A percentile compares a stretch with the other conserved stretches of the same genome.
phyloP scores from a whole-genome alignment of 2,797 vertebrate genomes.

The Pangasius djambal region DNA sequence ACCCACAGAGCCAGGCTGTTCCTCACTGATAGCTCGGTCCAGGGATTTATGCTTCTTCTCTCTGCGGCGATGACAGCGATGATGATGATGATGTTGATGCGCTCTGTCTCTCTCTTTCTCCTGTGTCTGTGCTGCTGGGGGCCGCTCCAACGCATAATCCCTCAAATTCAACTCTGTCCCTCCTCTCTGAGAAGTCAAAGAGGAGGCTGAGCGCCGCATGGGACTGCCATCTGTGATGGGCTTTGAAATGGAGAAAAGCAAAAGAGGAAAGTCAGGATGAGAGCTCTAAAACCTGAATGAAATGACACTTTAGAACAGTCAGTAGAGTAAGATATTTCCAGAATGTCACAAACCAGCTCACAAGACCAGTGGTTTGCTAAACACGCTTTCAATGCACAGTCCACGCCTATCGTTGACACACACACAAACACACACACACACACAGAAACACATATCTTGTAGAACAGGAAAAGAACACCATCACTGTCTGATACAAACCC shows the following conservation, averaged over 20 bases:
- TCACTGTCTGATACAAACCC: slow-evolving; percentile 51
- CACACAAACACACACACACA: not conserved
- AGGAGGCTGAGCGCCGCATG: slow-evolving; percentile 92
- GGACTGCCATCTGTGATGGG: slow-evolving; percentile 88
- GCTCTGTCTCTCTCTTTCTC: slow-evolving; percentile 66
- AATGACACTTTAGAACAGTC: slow-evolving; percentile 34
- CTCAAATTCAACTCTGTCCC: slow-evolving; percentile 77
- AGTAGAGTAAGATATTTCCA: slow-evolving; percentile 56
- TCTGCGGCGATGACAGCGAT: slow-evolving; percentile 76
- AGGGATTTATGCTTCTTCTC: slow-evolving; percentile 90
- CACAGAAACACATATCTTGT: slow-evolving; percentile 28
- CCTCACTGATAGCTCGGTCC: slow-evolving; percentile 77
- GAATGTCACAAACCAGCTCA: slow-evolving; percentile 56
- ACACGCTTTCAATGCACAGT: slow-evolving; percentile 56
- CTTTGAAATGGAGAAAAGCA: slow-evolving; percentile 67
- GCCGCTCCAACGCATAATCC: slow-evolving; percentile 80
- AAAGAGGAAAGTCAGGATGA: slow-evolving; percentile 1
- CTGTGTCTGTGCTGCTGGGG: slow-evolving; percentile 52
- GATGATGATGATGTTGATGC: slow-evolving; percentile 82
- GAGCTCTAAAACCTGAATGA: not conserved
- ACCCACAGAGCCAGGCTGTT: slow-evolving; percentile 81
- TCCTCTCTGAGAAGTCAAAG: slow-evolving; percentile 79
- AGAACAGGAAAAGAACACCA: slow-evolving; percentile 38
- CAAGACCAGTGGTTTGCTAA: slow-evolving; percentile 52
- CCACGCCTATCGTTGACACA: slow-evolving; percentile 51